Evolutionary conservation across 2,113 vertebrate genomes (phyloP), one percentile per base, ranked within the genome.

Genomic region (Micromys minutus): DNA sequence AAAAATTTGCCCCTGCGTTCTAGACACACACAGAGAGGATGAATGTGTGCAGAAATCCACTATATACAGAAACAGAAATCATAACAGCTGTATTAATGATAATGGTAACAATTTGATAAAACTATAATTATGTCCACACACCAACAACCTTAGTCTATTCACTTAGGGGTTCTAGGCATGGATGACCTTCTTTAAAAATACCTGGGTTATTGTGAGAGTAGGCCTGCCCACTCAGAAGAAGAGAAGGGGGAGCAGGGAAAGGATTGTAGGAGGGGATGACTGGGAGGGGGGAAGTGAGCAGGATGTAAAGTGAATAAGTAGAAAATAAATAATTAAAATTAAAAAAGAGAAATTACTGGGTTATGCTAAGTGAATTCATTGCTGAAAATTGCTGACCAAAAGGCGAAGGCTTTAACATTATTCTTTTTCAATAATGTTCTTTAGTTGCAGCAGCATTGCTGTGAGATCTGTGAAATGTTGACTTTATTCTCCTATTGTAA

Each of bases 401-500:
- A 77, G 1, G 5, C 91, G 24, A 75, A 80, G 10, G 12, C 31
- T 57, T 71, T 72, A 57, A n/a, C 42, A 75, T 34, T 90, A 45
- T 77, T n/a, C n/a, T n/a, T 89, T 94, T 50, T 76, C 85, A 75
- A 52, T 75, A 83, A 11, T 45, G 72, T 39, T 94, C 16, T 72
- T 22, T 13, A 91, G 67, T 57, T 39, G 1, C 22, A 91, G 34
- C 24, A 45, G 15, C 16, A 81, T 45, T 88, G 47, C 3, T 61
- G 36, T 34, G 7, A 69, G 39, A 95, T 15, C 13, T 55, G 61
- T 76, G n/a, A 42, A 15, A 26, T 63, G 83, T 26, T 87, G 67
- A 69, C 89, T 94, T 97, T 87, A 3, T 89, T 84, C 10, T 89
- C 11, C 67, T 77, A 36, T 42, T 93, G 55, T 34, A 76, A 95